Percentiles rank a stretch among this genome's conserved stretches.
Conservation (phyloP, 2,113 vertebrate genomes). For the Heterotis niloticus region DNA sequence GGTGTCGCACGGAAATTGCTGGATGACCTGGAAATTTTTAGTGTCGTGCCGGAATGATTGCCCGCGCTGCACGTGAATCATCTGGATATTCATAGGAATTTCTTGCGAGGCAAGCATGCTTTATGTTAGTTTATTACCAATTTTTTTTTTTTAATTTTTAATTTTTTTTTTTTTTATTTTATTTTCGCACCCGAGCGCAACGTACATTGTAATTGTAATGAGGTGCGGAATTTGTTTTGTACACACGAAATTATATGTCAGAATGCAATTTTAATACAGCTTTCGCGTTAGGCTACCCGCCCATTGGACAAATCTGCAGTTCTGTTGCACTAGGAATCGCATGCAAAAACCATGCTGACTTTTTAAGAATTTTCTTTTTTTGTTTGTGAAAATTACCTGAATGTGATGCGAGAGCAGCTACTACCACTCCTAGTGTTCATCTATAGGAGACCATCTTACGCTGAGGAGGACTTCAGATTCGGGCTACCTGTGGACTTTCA, state of each 20-base stretch:
- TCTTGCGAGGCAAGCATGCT: constrained; percentile 37
- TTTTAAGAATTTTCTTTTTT: too few species aligned
- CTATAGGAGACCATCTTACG: too few species aligned
- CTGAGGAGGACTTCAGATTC: too few species aligned
- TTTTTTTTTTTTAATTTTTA: constrained; percentile 50
- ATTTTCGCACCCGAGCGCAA: constrained; percentile 51
- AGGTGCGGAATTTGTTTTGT: constrained; percentile 53
- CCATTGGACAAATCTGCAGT: constrained; percentile 62
- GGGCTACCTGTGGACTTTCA: too few species aligned
- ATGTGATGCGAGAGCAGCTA: too few species aligned
- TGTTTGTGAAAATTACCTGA: too few species aligned
- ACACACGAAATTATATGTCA: constrained; percentile 64
- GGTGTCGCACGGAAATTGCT: neutral
- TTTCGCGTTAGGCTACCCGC: constrained; percentile 67
- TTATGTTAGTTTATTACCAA: constrained; percentile 45
- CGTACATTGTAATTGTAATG: constrained; percentile 58
- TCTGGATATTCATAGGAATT: constrained; percentile 47
- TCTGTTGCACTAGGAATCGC: constrained; percentile 64
- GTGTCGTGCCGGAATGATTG: constrained; percentile 39
- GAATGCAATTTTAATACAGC: constrained; percentile 64
- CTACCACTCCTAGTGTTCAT: too few species aligned
- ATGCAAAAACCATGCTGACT: constrained; percentile 57
- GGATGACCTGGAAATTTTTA: constrained; percentile 43
- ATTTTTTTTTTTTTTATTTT: constrained; percentile 50
- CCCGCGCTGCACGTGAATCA: constrained; percentile 45